A percentile compares a stretch with the other conserved stretches of the same genome.
These are phyloP conservation scores for Gadus macrocephalus DNA, from an alignment of 2,113 vertebrate species.

Conservation along the genomic window DNA sequence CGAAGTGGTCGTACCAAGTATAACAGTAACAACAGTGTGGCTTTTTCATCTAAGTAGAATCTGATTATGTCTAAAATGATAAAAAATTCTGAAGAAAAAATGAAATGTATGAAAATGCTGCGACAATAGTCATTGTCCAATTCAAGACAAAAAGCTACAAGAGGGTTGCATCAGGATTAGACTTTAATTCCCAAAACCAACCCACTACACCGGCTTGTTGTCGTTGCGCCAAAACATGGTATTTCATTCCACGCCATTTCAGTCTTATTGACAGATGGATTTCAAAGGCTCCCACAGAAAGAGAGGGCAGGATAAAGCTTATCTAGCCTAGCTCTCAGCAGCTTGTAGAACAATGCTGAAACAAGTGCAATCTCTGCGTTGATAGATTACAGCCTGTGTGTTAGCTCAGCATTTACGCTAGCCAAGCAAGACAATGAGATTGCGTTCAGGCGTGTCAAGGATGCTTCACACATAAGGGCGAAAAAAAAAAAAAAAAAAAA, in stretches of 20 bases:
- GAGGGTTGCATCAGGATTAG: neutral
- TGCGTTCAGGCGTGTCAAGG: conserved; percentile 47
- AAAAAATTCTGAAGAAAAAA: neutral
- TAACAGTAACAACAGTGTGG: too few species aligned
- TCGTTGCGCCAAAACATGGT: conserved; percentile 7
- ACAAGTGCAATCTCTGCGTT: conserved; percentile 63
- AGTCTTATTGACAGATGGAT: conserved; percentile 71
- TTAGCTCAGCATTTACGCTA: conserved; percentile 63
- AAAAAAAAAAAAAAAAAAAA: conserved; percentile 14
- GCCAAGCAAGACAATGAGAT: conserved; percentile 66
- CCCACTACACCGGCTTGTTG: conserved; percentile 21
- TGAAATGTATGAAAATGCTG: too few species aligned
- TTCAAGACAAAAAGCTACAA: neutral
- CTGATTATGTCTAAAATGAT: neutral
- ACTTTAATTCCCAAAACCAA: conserved; percentile 5
- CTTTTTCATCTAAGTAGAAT: too few species aligned
- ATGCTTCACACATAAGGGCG: conserved; percentile 27
- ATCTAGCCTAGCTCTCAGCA: conserved; percentile 59
- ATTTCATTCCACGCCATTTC: conserved; percentile 37
- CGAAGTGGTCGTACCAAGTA: too few species aligned
- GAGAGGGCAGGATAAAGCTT: conserved; percentile 63
- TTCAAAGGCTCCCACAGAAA: conserved; percentile 56
- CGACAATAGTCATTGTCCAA: too few species aligned
- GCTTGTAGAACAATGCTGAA: conserved; percentile 69
- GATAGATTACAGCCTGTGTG: conserved; percentile 67